Evolutionary conservation across 2,797 vertebrate species (phyloP).

Genomic region (Chelonia mydas): DNA sequence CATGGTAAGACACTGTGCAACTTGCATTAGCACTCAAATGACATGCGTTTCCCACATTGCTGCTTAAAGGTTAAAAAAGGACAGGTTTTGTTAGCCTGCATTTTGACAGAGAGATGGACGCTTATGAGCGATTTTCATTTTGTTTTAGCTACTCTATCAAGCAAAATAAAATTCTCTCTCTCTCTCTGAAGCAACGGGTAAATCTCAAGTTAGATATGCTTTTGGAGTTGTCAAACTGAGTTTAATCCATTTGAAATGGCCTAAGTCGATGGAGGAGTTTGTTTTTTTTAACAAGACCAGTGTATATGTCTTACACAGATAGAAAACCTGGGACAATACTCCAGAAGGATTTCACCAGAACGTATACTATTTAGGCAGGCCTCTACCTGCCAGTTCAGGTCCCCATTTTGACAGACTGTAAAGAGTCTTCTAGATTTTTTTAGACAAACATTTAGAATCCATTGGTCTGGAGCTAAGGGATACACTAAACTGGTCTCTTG

Average conservation of each 20-base stretch:
- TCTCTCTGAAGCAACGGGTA: neutral
- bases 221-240: conserved; percentile 44
- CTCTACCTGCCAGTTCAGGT: conserved; percentile 34
- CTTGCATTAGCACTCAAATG: neutral
- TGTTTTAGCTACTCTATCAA: neutral
- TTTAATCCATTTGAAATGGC: conserved; percentile 39
- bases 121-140: neutral
- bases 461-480: conserved; percentile 7
- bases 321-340: neutral
- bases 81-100: neutral
- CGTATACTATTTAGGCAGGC: neutral
- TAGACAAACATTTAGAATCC: conserved; percentile 13
- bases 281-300: neutral
- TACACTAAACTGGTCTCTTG: neutral
- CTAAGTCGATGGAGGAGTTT: neutral
- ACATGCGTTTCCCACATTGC: neutral
- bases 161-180: neutral
- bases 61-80: neutral
- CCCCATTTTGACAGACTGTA: conserved; percentile 13
- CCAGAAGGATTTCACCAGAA: fast-evolving
- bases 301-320: neutral
- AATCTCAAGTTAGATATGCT: conserved; percentile 57
- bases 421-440: neutral
- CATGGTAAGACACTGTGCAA: neutral
- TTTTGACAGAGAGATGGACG: conserved; percentile 4